phyloP scores from a whole-genome alignment of 2,888 invertebrate species.

The Andrena chrysosceles region DNA sequence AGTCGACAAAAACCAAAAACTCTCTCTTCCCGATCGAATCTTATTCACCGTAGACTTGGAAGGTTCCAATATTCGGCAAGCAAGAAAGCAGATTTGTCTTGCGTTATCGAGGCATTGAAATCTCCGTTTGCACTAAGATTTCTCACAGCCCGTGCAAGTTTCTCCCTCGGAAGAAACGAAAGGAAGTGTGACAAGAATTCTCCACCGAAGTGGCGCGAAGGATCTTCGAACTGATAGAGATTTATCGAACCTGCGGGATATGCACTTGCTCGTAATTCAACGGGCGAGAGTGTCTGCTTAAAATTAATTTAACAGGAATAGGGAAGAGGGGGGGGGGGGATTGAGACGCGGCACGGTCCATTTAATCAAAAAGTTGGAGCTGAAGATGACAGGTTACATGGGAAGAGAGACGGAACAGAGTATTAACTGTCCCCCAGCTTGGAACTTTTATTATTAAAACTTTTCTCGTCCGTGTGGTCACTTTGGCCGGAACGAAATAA shows the following conservation, averaged over 20 bases:
- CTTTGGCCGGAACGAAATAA: not conserved
- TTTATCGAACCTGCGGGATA: too few relatives aligned
- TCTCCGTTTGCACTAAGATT: slow-evolving; percentile 3
- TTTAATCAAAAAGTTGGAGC: slow-evolving; percentile 37
- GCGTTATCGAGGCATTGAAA: slow-evolving; percentile 1
- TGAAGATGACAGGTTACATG: not conserved
- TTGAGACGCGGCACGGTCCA: not conserved
- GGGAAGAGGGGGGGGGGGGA: not conserved
- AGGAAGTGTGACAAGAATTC: not conserved
- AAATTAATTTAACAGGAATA: not conserved
- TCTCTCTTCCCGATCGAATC: not conserved
- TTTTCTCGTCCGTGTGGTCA: not conserved
- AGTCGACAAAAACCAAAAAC: not conserved
- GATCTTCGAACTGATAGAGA: not conserved
- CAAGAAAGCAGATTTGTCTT: not conserved
- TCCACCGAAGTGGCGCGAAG: not conserved
- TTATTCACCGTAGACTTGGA: not conserved
- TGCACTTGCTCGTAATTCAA: not conserved
- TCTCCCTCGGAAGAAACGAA: not conserved
- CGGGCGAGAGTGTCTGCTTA: not conserved
- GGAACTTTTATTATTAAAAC: slow-evolving; percentile 42
- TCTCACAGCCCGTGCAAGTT: not conserved
- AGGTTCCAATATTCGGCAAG: not conserved
- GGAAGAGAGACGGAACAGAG: not conserved
- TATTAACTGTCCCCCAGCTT: not conserved